Evolutionary conservation across 2,797 vertebrate species (phyloP).

Genomic region (Myotis planiceps): DNA sequence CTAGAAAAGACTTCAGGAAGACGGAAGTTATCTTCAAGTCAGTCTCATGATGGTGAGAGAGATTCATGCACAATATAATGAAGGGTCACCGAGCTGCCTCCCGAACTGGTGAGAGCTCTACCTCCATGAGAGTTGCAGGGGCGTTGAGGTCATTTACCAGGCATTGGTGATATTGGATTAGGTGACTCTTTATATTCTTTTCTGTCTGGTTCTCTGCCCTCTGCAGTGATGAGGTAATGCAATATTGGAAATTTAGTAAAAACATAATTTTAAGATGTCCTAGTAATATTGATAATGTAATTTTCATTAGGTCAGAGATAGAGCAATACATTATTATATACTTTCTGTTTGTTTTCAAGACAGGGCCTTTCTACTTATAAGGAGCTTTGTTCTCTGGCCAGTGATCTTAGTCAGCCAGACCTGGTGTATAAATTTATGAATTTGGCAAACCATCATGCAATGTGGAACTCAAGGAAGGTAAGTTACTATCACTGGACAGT

Average conservation of each 20-base stretch:
- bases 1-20: not conserved
- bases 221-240: not conserved
- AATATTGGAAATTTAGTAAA: not conserved
- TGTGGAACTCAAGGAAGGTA: constrained; percentile 99
- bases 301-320: not conserved
- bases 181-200: not conserved
- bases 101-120: not conserved
- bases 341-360: constrained; percentile 85
- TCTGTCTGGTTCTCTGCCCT: not conserved
- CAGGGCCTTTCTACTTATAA: constrained; percentile 97
- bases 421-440: constrained; percentile 99
- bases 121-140: accelerated
- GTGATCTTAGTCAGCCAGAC: constrained; percentile 98
- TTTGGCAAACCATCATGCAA: constrained; percentile 98
- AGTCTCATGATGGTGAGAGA: not conserved
- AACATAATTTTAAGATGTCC: not conserved
- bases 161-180: not conserved
- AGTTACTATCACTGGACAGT: constrained; percentile 34
- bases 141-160: not conserved
- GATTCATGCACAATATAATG: not conserved
- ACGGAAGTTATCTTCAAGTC: not conserved
- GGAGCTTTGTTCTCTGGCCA: constrained; percentile 97
- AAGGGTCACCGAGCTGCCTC: not conserved
- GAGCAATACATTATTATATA: constrained; percentile 30
- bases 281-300: not conserved